Conservation (phyloP, 2,888 invertebrate species). For the Papilio protenor region DNA sequence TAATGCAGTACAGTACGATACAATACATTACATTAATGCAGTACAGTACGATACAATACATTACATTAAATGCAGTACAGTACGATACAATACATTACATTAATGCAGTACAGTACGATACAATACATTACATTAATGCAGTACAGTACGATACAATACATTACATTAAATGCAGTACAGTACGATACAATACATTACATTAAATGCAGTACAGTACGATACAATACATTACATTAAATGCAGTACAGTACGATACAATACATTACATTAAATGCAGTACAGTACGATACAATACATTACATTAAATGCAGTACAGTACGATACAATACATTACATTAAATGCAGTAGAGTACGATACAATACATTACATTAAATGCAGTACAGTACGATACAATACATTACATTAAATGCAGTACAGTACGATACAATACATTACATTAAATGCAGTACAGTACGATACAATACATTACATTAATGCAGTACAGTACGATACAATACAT, state of each 20-base stretch:
- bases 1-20: not conserved
- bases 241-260: no score
- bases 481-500: no score
- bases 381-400: no score
- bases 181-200: no score
- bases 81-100: no score
- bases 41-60: not conserved
- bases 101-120: not conserved
- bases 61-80: not conserved
- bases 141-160: no score
- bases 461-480: no score
- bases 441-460: not conserved
- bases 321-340: no score
- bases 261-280: not conserved
- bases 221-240: no score
- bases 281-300: no score
- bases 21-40: not conserved
- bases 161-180: not conserved
- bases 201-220: not conserved
- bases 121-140: no score
- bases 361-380: not conserved
- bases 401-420: not conserved
- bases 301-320: not conserved
- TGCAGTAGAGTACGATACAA: not conserved
- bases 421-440: no score